Evolutionary conservation across 2,797 vertebrate genomes (phyloP).

Genomic region (Acanthornis magna): DNA sequence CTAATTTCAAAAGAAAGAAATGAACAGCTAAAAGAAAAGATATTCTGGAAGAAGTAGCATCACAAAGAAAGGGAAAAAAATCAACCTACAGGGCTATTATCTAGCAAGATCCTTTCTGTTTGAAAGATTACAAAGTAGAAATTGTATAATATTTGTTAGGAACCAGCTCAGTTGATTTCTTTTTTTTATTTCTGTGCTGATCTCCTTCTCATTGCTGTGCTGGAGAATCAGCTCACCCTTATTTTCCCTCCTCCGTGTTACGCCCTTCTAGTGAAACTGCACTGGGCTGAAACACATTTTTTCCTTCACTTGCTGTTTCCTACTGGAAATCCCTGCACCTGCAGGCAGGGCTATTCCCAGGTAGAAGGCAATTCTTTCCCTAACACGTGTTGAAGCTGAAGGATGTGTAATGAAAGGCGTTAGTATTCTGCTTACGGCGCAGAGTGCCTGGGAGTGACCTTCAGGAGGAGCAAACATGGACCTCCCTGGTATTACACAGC

Average conservation of each 20-base stretch:
- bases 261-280: neutral
- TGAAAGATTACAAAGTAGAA: neutral
- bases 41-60: neutral
- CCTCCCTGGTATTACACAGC: neutral
- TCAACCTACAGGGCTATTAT: neutral
- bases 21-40: neutral
- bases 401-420: neutral
- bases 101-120: neutral
- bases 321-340: neutral
- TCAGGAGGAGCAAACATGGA: neutral
- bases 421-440: neutral
- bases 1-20: neutral
- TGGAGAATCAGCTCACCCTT: accelerated
- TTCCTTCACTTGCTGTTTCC: neutral
- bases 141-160: neutral
- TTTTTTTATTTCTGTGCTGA: accelerated
- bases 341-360: neutral
- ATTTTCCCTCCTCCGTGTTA: neutral
- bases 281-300: neutral
- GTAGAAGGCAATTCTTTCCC: neutral
- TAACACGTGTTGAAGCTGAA: neutral
- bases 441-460: neutral
- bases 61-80: neutral
- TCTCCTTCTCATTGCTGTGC: neutral
- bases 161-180: accelerated